phyloP scores from a whole-genome alignment of 2,113 vertebrate species.

The Callipepla squamata region DNA sequence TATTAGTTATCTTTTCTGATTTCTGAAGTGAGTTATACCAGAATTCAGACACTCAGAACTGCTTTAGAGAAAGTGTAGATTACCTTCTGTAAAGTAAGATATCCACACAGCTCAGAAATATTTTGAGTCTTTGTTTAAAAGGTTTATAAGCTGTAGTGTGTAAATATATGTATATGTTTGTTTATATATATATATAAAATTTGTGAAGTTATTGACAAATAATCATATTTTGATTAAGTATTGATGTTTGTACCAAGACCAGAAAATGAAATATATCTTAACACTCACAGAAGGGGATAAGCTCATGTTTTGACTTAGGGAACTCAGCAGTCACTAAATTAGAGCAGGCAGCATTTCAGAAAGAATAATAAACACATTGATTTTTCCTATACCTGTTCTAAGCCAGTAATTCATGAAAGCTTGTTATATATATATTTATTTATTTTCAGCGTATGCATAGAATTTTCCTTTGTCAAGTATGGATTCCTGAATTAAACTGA shows the following conservation, averaged over 20 bases:
- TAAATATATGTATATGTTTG: no score
- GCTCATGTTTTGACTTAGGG: neutral
- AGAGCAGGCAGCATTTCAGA: neutral
- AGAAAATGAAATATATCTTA: neutral
- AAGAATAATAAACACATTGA: neutral
- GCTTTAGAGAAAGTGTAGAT: neutral
- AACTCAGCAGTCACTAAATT: neutral
- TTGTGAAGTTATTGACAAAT: neutral
- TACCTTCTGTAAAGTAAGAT: neutral
- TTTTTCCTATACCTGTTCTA: neutral
- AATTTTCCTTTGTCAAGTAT: neutral
- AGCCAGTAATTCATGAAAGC: neutral
- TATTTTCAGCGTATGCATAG: neutral
- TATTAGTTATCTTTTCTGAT: neutral
- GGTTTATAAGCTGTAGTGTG: neutral
- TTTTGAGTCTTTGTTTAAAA: neutral
- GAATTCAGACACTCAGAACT: neutral
- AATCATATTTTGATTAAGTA: neutral
- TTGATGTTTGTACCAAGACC: neutral
- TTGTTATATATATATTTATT: neutral
- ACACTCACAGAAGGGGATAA: neutral
- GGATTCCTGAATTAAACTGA: neutral
- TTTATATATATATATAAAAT: neutral
- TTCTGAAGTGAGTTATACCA: neutral
- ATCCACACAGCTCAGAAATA: neutral